These are phyloP conservation scores for Varecia variegata DNA, from an alignment of 2,797 vertebrate genomes.

Conservation along the genomic window DNA sequence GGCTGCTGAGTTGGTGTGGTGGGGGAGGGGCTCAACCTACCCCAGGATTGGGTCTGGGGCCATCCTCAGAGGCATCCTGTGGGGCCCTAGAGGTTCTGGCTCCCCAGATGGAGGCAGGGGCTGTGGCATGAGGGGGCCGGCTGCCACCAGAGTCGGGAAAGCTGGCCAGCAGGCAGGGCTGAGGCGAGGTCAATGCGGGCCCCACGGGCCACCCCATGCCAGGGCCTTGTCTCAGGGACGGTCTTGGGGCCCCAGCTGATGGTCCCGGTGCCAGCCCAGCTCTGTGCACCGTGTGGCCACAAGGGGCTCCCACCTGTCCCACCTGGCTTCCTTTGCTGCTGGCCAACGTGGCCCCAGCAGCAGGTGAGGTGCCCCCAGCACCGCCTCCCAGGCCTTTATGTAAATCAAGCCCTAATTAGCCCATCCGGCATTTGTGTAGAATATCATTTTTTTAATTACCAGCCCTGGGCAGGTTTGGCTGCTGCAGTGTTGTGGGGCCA, in stretches of 20 bases:
- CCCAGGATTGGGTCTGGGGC: no score
- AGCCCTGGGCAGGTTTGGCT: slow-evolving; percentile 83
- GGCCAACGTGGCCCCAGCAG: neutral
- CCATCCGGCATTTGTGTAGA: slow-evolving; percentile 82
- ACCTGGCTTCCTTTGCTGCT: neutral
- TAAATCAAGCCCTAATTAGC: slow-evolving; percentile 91
- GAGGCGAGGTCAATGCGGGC: neutral
- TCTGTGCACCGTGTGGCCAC: neutral
- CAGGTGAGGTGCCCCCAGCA: neutral
- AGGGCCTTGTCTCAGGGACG: neutral
- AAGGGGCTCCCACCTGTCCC: neutral
- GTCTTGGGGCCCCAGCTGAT: neutral
- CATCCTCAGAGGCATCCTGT: no score
- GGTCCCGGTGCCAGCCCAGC: neutral
- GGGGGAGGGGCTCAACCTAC: no score
- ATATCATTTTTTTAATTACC: slow-evolving; percentile 91
- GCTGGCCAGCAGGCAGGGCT: fast-evolving
- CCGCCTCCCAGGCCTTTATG: slow-evolving; percentile 74
- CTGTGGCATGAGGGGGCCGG: fast-evolving
- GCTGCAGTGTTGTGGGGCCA: slow-evolving; percentile 92
- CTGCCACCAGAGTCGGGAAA: fast-evolving
- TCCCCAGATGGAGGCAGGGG: no score
- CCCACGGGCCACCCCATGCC: fast-evolving
- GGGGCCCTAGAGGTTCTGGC: neutral
- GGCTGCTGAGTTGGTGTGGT: no score